A percentile compares a stretch with the other conserved stretches of the same genome.
Conservation (phyloP, 64 coral and sea anemone species). For the Montipora efflorescens region DNA sequence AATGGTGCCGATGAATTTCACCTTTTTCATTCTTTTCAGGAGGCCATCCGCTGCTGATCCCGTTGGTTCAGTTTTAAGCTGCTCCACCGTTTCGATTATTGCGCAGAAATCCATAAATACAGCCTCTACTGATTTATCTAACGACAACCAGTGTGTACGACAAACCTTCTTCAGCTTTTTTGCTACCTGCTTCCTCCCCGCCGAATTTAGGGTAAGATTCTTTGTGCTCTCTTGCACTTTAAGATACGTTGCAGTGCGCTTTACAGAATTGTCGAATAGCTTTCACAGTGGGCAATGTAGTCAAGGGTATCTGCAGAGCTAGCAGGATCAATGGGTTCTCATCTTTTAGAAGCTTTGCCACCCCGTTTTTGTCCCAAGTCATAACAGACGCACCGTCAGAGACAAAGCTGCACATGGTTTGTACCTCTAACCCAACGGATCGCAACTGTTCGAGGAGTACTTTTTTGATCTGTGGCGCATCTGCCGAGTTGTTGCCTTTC, state of each 20-base stretch:
- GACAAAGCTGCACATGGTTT: conserved; percentile 49
- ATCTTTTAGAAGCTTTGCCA: conserved; percentile 43
- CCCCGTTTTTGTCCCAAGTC: conserved; percentile 29
- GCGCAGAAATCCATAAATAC: conserved; percentile 35
- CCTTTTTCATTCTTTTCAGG: conserved; percentile 57
- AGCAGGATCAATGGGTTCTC: conserved; percentile 40
- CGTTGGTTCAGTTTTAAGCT: conserved; percentile 51
- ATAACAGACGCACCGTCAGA: conserved; percentile 36
- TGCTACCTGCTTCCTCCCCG: conserved; percentile 46
- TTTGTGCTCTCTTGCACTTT: conserved; percentile 46
- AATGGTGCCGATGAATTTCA: conserved; percentile 42
- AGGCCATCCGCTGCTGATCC: conserved; percentile 37
- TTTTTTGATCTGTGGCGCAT: conserved; percentile 43
- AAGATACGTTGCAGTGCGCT: conserved; percentile 40
- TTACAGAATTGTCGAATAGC: conserved; percentile 39
- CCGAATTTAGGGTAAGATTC: conserved; percentile 45
- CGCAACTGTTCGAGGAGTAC: conserved; percentile 33
- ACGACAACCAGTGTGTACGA: conserved; percentile 46
- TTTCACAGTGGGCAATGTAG: conserved; percentile 51
- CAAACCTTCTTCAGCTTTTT: conserved; percentile 51
- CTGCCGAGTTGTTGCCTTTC: conserved; percentile 41
- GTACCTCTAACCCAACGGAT: conserved; percentile 49
- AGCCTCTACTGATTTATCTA: conserved; percentile 41
- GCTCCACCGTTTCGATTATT: conserved; percentile 35
- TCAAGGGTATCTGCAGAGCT: conserved; percentile 57